Conservation (phyloP, 1,140 invertebrate species). For the Hylaeus volcanicus region DNA sequence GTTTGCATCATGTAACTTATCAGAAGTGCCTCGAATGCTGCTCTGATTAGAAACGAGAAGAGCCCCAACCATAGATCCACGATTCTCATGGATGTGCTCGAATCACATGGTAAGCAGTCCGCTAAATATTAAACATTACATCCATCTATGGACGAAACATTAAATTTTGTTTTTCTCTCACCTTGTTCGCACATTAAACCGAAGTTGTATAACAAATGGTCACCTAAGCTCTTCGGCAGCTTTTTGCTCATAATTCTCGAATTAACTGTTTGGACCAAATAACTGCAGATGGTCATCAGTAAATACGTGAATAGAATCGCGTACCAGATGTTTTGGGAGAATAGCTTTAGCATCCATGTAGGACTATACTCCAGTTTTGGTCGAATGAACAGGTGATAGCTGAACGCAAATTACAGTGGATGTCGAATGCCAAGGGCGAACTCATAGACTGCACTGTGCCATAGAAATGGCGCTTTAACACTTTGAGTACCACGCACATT, state of each 20-base stretch:
- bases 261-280: not conserved
- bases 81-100: conserved; percentile 88
- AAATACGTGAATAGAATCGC: conserved; percentile 6
- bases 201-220: conserved; percentile 42
- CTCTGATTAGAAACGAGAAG: conserved; percentile 36
- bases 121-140: not conserved
- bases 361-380: conserved; percentile 34
- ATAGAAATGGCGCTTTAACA: too few relatives aligned
- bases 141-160: not conserved
- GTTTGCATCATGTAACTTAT: conserved; percentile 45
- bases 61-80: conserved; percentile 31
- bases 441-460: too few relatives aligned
- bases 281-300: conserved; percentile 19
- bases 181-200: conserved; percentile 38
- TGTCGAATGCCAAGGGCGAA: conserved; percentile 26
- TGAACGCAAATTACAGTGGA: conserved; percentile 8
- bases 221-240: not conserved
- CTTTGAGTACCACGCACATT: too few relatives aligned
- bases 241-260: not conserved
- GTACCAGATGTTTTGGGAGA: conserved; percentile 65
- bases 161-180: not conserved
- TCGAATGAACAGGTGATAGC: not conserved
- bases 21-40: conserved; percentile 38
- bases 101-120: not conserved
- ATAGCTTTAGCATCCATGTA: conserved; percentile 49